Evolutionary conservation across 2,113 vertebrate genomes (phyloP).

Genomic region (Diadophis punctatus): DNA sequence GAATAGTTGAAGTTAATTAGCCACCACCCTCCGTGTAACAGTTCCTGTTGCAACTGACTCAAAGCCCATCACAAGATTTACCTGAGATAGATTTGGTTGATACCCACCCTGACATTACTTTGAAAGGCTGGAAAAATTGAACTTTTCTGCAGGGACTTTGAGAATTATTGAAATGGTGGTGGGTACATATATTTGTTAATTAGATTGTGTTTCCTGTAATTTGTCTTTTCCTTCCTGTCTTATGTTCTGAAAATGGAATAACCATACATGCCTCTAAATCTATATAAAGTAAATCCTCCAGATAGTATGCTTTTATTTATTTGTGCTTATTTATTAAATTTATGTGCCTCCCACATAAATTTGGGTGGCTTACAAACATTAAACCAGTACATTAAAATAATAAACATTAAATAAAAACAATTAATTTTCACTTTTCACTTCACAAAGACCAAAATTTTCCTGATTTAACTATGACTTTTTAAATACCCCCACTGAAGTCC

Average conservation of each 20-base stretch:
- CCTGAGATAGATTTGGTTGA: neutral
- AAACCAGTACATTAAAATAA: neutral
- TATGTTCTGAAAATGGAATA: neutral
- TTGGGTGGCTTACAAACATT: neutral
- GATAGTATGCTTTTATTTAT: neutral
- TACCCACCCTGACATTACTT: neutral
- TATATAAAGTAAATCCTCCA: neutral
- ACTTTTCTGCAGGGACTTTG: neutral
- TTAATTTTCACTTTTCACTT: neutral
- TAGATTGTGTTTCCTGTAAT: neutral
- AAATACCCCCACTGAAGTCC: neutral
- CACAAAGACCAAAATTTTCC: neutral
- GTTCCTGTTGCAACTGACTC: neutral
- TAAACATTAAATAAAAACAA: neutral
- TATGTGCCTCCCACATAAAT: neutral
- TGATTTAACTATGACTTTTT: neutral
- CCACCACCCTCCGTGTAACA: neutral
- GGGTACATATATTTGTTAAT: neutral
- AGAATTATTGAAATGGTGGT: neutral
- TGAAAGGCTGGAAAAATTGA: neutral
- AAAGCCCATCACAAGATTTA: neutral
- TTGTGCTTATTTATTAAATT: neutral
- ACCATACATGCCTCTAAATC: neutral
- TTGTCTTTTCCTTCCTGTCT: neutral
- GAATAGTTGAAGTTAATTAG: neutral